Base-by-base conservation (phyloP, 2,888 invertebrate species). In the Eristalis pertinax region DNA sequence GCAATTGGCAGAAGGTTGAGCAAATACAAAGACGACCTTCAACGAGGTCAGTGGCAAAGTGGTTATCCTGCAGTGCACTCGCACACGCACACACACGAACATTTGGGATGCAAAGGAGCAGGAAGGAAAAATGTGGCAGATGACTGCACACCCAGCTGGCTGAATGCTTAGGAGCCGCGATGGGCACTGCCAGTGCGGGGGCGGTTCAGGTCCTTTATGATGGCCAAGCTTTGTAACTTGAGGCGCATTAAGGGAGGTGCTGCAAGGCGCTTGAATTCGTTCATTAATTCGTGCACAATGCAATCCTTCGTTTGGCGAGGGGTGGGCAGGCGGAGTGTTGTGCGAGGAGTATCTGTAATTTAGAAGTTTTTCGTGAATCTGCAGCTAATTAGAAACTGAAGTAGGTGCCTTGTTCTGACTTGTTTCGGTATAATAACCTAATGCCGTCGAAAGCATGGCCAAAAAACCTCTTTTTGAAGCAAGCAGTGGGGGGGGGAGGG, bases 21-120 rank as follows among this genome's bases (percentile, higher is more conserved):
- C 73, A 87, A 87, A 76, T 73, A 84, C 87, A 87, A 80, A 84
- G 76, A 80, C 84, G 87, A 87, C 87, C 87, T 87, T 87, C 87
- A 87, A 84, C 79, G 84, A 75, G 87, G 87, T 87, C 87, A 87
- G 72, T 87, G 76, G 87, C 83, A 78, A 87, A 87, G 68, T 79
- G 72, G 72, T 74, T 72, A 76, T 79, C 56, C 79, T 84, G 75
- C 79, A 79, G 24, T 78, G 83, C 58, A 79, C 64, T 77, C 64
- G 83, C 58, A 79, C 64, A 82, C 64, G 83, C 58, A 79, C 64
- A 82, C 64, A 77, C 43, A n/a, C 43, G 15, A 15, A 4, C 50
- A n/a, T 2, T 50, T n/a, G 19, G 43, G 50, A 50, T 50, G 50
- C 50, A 50, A 50, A 50, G 19, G 43, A n/a, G n/a, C 43, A n/a